phyloP scores from a whole-genome alignment of 2,797 vertebrate species.

The Anabas testudineus region DNA sequence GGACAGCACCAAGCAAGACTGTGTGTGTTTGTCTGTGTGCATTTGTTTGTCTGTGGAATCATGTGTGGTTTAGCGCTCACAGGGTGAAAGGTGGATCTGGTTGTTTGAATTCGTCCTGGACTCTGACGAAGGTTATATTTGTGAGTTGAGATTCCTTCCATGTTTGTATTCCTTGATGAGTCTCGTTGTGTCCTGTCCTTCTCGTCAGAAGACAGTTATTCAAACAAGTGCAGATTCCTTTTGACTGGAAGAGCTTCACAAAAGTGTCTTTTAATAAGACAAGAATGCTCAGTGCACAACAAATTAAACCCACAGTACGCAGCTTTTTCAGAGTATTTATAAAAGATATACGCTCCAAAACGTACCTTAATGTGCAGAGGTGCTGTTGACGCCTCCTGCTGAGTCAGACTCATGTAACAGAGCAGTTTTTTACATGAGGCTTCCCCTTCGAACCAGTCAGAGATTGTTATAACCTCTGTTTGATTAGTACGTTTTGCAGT shows the following conservation, averaged over 20 bases:
- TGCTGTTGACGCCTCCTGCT: no score
- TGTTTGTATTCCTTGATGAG: conserved; percentile 49
- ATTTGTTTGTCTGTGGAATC: conserved; percentile 45
- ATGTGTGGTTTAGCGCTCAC: conserved; percentile 24
- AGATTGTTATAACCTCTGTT: no score
- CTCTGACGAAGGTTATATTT: conserved; percentile 39
- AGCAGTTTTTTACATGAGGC: no score
- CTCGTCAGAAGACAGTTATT: conserved; percentile 20
- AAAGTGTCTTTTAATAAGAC: no score
- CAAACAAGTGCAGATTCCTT: conserved; percentile 23
- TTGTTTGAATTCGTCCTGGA: conserved; percentile 57
- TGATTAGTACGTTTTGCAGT: no score
- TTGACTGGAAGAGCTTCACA: conserved; percentile 5
- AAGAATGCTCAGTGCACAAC: no score
- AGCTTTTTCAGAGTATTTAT: no score
- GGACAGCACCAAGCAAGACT: conserved; percentile 1
- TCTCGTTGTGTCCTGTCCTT: conserved; percentile 18
- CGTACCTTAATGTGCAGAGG: no score
- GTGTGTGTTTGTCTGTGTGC: neutral
- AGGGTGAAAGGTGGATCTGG: conserved; percentile 28
- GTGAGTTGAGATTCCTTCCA: conserved; percentile 24
- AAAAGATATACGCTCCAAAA: no score
- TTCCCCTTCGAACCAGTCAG: no score
- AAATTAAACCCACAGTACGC: no score
- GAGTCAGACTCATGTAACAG: no score